Evolutionary conservation across 2,888 invertebrate genomes (phyloP).

Genomic region (Allophyes oxyacanthae): DNA sequence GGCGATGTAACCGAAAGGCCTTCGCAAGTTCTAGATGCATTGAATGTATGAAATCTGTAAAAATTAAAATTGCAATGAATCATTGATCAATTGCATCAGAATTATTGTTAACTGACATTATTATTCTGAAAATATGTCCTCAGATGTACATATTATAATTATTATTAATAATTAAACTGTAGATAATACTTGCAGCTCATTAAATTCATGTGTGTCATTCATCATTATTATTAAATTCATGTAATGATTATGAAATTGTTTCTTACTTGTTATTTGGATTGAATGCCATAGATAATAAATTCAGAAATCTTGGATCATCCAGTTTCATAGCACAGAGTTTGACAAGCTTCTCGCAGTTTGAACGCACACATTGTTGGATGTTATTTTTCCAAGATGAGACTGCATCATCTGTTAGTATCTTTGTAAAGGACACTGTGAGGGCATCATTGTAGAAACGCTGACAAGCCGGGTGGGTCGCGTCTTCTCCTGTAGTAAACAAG

Average conservation of each 20-base stretch:
- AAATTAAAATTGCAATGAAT: constrained; percentile 4
- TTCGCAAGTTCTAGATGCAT: constrained; percentile 93
- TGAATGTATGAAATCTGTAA: constrained; percentile 95
- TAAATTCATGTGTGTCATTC: constrained; percentile 12
- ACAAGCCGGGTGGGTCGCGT: constrained; percentile 96
- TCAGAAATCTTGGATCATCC: constrained; percentile 97
- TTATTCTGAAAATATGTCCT: constrained; percentile 2
- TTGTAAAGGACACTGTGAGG: constrained; percentile 97
- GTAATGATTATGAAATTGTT: constrained; percentile 25
- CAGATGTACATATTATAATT: constrained; percentile 18
- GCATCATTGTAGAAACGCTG: constrained; percentile 98
- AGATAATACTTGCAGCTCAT: constrained; percentile 27
- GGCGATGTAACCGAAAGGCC: constrained; percentile 83
- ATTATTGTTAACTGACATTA: constrained; percentile 8
- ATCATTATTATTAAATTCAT: constrained; percentile 18
- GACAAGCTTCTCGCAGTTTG: constrained; percentile 97
- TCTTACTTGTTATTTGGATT: constrained; percentile 98
- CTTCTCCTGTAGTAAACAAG: constrained; percentile 90
- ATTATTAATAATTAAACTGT: constrained; percentile 10
- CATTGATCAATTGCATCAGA: too few relatives aligned
- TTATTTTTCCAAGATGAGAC: constrained; percentile 99
- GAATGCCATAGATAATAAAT: constrained; percentile 97
- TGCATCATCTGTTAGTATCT: constrained; percentile 99
- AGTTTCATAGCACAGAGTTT: constrained; percentile 98
- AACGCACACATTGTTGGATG: constrained; percentile 98